Evolutionary conservation across 2,797 vertebrate genomes (phyloP).

Genomic region (Megalops cyprinoides): DNA sequence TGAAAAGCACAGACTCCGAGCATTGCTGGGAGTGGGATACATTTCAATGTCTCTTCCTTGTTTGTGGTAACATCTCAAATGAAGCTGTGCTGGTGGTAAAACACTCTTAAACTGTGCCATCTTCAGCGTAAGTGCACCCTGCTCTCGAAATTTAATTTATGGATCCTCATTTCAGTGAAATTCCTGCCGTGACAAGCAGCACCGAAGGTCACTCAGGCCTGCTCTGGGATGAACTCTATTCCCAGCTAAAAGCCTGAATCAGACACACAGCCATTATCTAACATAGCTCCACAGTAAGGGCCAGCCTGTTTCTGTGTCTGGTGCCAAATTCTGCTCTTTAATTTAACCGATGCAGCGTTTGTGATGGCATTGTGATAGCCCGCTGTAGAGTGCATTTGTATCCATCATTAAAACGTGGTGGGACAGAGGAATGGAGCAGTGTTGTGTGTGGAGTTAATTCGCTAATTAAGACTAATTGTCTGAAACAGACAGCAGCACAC

Average conservation of each 20-base stretch:
- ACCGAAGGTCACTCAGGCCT: background rate
- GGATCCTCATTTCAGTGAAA: too few species aligned
- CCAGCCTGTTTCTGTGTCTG: too few species aligned
- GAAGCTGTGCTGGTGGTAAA: background rate
- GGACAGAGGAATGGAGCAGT: too few species aligned
- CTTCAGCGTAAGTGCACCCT: background rate
- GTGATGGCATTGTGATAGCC: too few species aligned
- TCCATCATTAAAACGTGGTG: too few species aligned
- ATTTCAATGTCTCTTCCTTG: background rate
- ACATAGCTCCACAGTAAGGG: too few species aligned
- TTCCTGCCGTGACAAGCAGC: background rate
- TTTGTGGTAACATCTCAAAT: background rate
- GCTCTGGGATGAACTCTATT: background rate
- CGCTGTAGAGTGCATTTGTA: too few species aligned
- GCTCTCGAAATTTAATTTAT: background rate
- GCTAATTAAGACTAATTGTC: too few species aligned
- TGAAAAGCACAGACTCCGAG: background rate
- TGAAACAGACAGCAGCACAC: too few species aligned
- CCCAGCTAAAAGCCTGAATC: background rate
- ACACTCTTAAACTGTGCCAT: background rate
- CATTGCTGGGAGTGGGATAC: background rate
- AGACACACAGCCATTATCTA: background rate
- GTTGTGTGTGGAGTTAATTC: too few species aligned
- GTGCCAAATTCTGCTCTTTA: too few species aligned
- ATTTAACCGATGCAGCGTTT: too few species aligned